A percentile compares a stretch with the other conserved stretches of the same genome.
These are phyloP conservation scores for Callipepla californica DNA, from an alignment of 2,113 vertebrate genomes.

Conservation along the genomic window DNA sequence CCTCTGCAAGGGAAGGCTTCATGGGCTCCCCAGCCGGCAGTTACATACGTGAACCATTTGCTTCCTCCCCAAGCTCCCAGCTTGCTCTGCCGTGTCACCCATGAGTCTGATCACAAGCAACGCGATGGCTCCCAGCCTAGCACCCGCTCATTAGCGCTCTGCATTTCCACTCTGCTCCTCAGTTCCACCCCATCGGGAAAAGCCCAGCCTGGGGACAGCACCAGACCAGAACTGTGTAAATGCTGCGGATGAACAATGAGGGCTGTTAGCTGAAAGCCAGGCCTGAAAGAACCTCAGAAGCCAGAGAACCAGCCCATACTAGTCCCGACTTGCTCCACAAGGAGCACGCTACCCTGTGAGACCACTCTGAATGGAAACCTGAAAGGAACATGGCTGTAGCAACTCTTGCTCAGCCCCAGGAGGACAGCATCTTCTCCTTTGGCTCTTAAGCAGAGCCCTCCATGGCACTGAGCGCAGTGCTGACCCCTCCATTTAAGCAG, in stretches of 20 bases:
- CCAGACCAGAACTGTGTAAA: not conserved
- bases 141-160: not conserved
- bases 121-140: not conserved
- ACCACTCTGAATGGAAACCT: not conserved
- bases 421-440: not conserved
- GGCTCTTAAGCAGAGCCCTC: not conserved
- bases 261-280: not conserved
- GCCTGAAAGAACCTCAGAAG: not conserved
- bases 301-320: not conserved
- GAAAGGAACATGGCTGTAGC: not conserved
- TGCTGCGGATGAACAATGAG: not conserved
- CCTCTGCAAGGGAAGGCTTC: not conserved
- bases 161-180: not conserved
- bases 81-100: not conserved
- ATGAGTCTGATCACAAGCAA: not conserved
- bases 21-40: not conserved
- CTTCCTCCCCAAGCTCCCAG: not conserved
- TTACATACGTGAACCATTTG: not conserved
- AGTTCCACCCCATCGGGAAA: accelerated
- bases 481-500: not conserved
- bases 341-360: not conserved
- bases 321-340: not conserved
- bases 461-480: not conserved
- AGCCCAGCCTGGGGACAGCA: not conserved
- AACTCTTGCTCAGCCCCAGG: not conserved